phyloP scores from a whole-genome alignment of 2,888 invertebrate genomes.

The Caenorhabditis panamensis region DNA sequence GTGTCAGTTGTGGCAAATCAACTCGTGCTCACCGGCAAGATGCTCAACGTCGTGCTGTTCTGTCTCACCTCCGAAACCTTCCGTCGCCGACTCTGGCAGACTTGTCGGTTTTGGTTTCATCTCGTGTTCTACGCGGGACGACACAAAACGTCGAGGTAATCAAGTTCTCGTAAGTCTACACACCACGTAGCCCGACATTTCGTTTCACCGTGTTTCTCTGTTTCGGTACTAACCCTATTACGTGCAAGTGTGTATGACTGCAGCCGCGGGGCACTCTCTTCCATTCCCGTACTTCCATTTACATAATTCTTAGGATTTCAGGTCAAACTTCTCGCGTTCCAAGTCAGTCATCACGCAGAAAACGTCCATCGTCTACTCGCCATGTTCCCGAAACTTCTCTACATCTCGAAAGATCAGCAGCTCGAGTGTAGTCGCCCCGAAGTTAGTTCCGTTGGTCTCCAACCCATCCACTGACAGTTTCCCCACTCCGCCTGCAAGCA shows the following conservation, averaged over 20 bases:
- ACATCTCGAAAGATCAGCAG: conserved; percentile 52
- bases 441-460: conserved; percentile 34
- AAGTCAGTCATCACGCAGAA: conserved; percentile 72
- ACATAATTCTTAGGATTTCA: conserved; percentile 44
- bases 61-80: conserved; percentile 78
- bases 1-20: conserved; percentile 65
- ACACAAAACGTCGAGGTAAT: conserved; percentile 59
- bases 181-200: conserved; percentile 6
- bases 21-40: conserved; percentile 74
- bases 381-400: conserved; percentile 64
- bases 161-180: conserved; percentile 53
- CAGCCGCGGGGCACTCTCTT: not conserved
- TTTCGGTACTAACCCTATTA: conserved; percentile 33
- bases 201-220: not conserved
- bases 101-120: conserved; percentile 65
- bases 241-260: conserved; percentile 21
- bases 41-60: conserved; percentile 79
- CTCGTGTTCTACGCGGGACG: conserved; percentile 59
- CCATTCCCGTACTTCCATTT: conserved; percentile 19
- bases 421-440: conserved; percentile 33
- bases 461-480: conserved; percentile 46
- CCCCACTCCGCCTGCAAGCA: conserved; percentile 54
- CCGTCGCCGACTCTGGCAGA: conserved; percentile 71
- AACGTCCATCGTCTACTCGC: conserved; percentile 70
- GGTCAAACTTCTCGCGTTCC: conserved; percentile 60